These are phyloP conservation scores for Drosophila mayri DNA, from an alignment of 1,140 invertebrate species.

Conservation along the genomic window DNA sequence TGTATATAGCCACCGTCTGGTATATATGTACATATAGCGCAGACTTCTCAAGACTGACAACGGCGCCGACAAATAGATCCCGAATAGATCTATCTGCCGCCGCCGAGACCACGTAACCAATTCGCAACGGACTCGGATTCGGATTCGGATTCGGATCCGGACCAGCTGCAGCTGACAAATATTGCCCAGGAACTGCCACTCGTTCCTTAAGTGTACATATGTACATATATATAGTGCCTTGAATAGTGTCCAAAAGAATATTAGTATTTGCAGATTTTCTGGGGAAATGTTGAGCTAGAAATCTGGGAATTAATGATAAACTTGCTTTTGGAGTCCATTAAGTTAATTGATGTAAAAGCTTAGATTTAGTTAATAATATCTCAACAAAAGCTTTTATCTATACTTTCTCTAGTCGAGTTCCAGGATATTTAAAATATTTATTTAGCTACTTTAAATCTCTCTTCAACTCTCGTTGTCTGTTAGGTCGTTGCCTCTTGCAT, in stretches of 20 bases:
- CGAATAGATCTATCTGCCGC: neutral
- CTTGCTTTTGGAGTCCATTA: neutral
- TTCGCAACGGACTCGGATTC: slow-evolving; percentile 9
- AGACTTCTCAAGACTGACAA: slow-evolving; percentile 68
- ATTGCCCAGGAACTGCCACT: slow-evolving; percentile 6
- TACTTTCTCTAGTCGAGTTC: neutral
- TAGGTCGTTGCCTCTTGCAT: slow-evolving; percentile 21
- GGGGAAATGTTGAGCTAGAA: neutral
- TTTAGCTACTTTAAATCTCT: neutral
- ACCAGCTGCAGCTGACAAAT: slow-evolving; percentile 32
- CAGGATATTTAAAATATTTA: neutral
- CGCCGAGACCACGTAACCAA: slow-evolving; percentile 14
- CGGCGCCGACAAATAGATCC: slow-evolving; percentile 64
- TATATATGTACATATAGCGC: slow-evolving; percentile 13
- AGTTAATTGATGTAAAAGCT: neutral
- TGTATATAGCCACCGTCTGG: slow-evolving; percentile 13
- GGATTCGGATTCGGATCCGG: slow-evolving; percentile 12
- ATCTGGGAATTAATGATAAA: neutral
- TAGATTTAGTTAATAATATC: neutral
- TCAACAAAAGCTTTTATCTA: neutral
- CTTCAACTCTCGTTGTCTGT: slow-evolving; percentile 3
- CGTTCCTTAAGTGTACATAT: neutral
- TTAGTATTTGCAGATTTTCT: neutral
- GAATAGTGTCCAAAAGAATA: slow-evolving; percentile 1
- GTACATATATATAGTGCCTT: neutral